These are phyloP conservation scores for Lasioglossum figueresi DNA, from an alignment of 2,888 invertebrate genomes.

Conservation along the genomic window DNA sequence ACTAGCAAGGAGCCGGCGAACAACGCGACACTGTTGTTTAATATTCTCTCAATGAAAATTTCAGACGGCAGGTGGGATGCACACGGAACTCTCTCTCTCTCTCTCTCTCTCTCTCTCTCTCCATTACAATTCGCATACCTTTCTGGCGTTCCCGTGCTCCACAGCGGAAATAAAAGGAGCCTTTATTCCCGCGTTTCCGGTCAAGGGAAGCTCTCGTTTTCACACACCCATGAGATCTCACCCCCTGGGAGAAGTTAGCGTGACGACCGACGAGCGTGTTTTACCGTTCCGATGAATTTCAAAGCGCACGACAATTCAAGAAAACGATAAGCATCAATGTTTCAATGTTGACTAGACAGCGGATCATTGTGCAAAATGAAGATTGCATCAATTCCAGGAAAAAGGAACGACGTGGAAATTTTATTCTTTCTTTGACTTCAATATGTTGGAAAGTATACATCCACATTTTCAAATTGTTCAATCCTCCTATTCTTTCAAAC, in stretches of 20 bases:
- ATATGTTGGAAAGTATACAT: too few relatives aligned
- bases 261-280: neutral
- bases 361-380: too few relatives aligned
- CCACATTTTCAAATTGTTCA: too few relatives aligned
- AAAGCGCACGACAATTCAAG: neutral
- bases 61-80: neutral
- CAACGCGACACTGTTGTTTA: conserved; percentile 5
- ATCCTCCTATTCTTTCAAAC: too few relatives aligned
- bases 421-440: too few relatives aligned
- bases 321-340: neutral
- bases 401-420: too few relatives aligned
- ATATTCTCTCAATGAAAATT: conserved; percentile 4
- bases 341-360: too few relatives aligned
- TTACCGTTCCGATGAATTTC: neutral
- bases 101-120: too few relatives aligned
- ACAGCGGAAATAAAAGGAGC: conserved; percentile 29
- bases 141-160: neutral
- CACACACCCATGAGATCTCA: neutral
- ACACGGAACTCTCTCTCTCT: neutral
- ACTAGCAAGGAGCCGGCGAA: neutral
- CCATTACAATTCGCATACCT: neutral
- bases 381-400: too few relatives aligned
- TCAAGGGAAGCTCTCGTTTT: neutral
- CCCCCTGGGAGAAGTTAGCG: neutral
- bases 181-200: conserved; percentile 20